Base-by-base conservation (phyloP, 2,113 vertebrate species). In the Stomatorhinus ivindoensis region DNA sequence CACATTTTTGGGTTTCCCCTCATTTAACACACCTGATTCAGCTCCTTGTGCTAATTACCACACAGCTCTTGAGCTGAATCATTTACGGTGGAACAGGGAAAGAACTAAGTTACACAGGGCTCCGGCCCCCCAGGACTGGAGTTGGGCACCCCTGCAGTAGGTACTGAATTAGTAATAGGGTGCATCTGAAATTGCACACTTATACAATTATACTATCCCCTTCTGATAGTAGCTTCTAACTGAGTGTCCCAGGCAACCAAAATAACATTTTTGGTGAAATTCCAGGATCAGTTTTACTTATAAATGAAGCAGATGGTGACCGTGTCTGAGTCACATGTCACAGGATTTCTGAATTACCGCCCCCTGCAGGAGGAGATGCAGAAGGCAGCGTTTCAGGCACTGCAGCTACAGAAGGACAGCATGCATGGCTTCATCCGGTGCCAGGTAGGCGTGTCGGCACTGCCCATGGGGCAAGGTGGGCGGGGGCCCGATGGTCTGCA, bases 311-410 rank as follows among this genome's bases (percentile, higher is more conserved):
- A 76, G 31, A 35, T 42, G 73, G 31, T 6, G 73, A 42, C 15
- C 69, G 15, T 76, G 48, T 86, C 85, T 87, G 85, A 48, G 47
- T 50, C 84, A 35, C 8, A 13, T 85, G 48, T 35, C 47, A 51
- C 85, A 31, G 15, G 47, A 35, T 48, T 50, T 21, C 9, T 55
- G 27, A 87, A 87, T 86, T 90, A 24, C 86, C 46, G 53, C 80
- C 86, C 11, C 82, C 88, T 92, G n/a, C 93, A 99, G 98, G 97
- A 97, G 39, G 95, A 97, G 90, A 98, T 99, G 95, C 98, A 99
- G 96, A 99, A 97, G 92, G 96, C 96, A 1, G 98, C 98, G 0
- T 99, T 99, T n/a, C 97, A 99, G 95, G 97, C 97, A 4, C 95
- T 99, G 73, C 98, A 99, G 92, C 94, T 99, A 91, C 98, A 99